phyloP scores from a whole-genome alignment of 1,140 invertebrate genomes.

The Lordiphosa clarofinis region DNA sequence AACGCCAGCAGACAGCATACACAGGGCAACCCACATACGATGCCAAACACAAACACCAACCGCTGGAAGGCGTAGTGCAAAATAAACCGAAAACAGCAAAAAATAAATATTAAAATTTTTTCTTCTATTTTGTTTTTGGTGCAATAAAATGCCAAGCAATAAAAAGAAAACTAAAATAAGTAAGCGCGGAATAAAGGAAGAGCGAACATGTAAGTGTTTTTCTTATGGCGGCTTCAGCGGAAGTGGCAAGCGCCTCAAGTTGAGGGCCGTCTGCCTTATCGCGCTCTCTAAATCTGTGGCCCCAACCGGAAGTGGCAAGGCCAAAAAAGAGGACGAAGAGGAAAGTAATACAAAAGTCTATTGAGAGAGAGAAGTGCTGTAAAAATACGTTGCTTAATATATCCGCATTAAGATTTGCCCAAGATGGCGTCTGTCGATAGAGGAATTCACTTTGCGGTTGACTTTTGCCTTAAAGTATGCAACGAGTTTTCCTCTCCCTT shows the following conservation, averaged over 20 bases:
- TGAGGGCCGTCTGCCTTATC: conserved; percentile 51
- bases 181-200: conserved; percentile 24
- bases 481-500: conserved; percentile 29
- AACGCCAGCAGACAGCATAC: conserved; percentile 52
- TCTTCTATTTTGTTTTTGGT: conserved; percentile 19
- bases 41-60: conserved; percentile 14
- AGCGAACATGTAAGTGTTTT: conserved; percentile 38
- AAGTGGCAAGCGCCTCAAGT: conserved; percentile 71
- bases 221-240: conserved; percentile 55
- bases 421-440: conserved; percentile 56
- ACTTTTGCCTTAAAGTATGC: conserved; percentile 56
- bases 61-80: conserved; percentile 46
- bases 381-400: conserved; percentile 75
- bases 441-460: conserved; percentile 65
- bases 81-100: conserved; percentile 63
- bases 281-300: conserved; percentile 59
- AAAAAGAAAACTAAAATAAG: conserved; percentile 56
- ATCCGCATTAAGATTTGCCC: conserved; percentile 65
- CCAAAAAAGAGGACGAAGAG: conserved; percentile 19
- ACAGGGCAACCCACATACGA: conserved; percentile 24
- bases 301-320: conserved; percentile 40
- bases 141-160: conserved; percentile 68
- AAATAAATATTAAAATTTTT: conserved; percentile 75
- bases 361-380: conserved; percentile 55
- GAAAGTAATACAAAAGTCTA: conserved; percentile 51